Evolutionary conservation across 2,888 invertebrate genomes (phyloP), one percentile per base, ranked within the genome.

Genomic region (Brachyopa scutellaris): DNA sequence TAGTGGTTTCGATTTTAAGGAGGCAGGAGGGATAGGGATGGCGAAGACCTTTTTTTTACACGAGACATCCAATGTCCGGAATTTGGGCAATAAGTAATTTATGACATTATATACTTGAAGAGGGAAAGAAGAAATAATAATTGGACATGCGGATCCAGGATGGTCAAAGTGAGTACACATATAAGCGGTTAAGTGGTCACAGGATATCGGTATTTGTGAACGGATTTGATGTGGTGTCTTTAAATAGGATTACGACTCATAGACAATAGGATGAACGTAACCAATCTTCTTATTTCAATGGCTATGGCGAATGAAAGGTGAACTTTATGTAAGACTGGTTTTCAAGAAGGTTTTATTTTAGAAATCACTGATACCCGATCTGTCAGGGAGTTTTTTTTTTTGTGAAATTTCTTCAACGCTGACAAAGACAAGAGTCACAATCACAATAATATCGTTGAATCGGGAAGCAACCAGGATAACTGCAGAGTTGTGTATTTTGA

Each of bases 1-100:
- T 33, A n/a, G 11, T 53, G 45, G 17, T 29, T 59, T 15, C 2
- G 21, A 36, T 53, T 23, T 6, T 17, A 33, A n/a, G 19, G 31
- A 9, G 0, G 6, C 2, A n/a, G n/a, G n/a, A n/a, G n/a, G n/a
- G n/a, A n/a, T n/a, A n/a, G 7, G 23, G 3, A 29, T 13, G 51
- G 17, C 5, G 31, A 57, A 42, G 49, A 73, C 23, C 57, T 38
- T 45, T 53, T 72, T 31, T 59, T n/a, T n/a, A n/a, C n/a, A n/a
- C n/a, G n/a, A n/a, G n/a, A n/a, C n/a, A n/a, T n/a, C n/a, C n/a
- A n/a, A n/a, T n/a, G n/a, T n/a, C n/a, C n/a, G n/a, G n/a, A n/a
- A n/a, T n/a, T n/a, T n/a, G n/a, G n/a, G 62, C 76, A 57, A 64
- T 74, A 74, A 69, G 69, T 80, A 69, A 62, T 69, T 80, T 74